These are phyloP conservation scores for Harlomillsia oculata DNA, from an alignment of 1,140 invertebrate species.

Conservation along the genomic window DNA sequence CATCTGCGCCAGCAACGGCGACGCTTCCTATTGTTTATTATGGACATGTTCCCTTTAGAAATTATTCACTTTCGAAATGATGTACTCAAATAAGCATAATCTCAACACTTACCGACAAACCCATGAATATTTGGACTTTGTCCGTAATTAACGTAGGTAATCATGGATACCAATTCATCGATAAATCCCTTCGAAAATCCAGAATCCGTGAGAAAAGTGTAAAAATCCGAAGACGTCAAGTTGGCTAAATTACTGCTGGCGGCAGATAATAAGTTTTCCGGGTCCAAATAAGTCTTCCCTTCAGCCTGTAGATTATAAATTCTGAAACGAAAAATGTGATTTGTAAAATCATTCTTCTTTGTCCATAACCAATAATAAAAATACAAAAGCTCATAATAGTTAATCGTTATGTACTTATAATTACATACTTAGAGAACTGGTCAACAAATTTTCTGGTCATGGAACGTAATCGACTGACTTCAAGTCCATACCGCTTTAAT, in stretches of 20 bases:
- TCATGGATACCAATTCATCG: constrained; percentile 49
- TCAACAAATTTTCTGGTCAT: constrained; percentile 40
- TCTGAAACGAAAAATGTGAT: constrained; percentile 41
- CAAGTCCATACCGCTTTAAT: constrained; percentile 50
- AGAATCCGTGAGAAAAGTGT: constrained; percentile 41
- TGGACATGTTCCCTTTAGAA: not conserved
- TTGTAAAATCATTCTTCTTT: no score
- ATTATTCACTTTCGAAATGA: no score
- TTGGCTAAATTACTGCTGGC: constrained; percentile 48
- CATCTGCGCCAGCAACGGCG: constrained; percentile 48
- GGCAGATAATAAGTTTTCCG: constrained; percentile 45
- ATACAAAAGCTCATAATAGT: constrained; percentile 1
- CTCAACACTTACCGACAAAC: constrained; percentile 50
- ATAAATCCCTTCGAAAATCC: constrained; percentile 46
- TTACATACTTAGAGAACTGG: constrained; percentile 42
- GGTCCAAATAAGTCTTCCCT: constrained; percentile 45
- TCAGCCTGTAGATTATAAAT: constrained; percentile 51
- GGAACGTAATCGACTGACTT: constrained; percentile 43
- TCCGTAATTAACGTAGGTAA: constrained; percentile 53
- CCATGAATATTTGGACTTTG: constrained; percentile 50
- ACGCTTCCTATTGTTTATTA: constrained; percentile 41
- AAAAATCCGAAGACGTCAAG: constrained; percentile 42
- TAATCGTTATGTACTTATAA: not conserved
- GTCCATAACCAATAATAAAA: constrained; percentile 14
- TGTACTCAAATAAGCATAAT: not conserved